Percentiles rank a stretch among this genome's conserved stretches.
Evolutionary conservation across 2,113 vertebrate species (phyloP).

Genomic region (Nothoprocta perdicaria): DNA sequence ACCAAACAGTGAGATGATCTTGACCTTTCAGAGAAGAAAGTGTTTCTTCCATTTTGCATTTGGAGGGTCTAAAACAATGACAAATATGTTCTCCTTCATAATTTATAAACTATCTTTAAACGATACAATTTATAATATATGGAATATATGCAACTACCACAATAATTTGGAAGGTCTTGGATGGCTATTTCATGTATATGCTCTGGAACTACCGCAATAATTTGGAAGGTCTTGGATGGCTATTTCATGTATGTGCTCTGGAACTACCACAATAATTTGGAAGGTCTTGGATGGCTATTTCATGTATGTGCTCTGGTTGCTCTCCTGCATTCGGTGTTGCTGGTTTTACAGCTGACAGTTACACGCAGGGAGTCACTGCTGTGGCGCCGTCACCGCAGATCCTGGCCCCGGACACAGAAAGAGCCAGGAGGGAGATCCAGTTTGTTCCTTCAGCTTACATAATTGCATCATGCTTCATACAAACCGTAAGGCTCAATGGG

Average conservation of each 20-base stretch:
- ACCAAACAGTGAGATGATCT: slow-evolving; percentile 4
- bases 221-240: too few relatives aligned
- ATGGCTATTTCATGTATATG: too few relatives aligned
- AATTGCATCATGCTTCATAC: neutral
- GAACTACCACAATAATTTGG: neutral
- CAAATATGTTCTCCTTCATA: neutral
- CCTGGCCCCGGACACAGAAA: neutral
- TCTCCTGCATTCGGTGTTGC: neutral
- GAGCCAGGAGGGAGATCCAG: neutral
- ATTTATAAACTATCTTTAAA: slow-evolving; percentile 23
- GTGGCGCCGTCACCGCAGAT: neutral
- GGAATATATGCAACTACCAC: neutral
- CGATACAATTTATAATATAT: slow-evolving; percentile 3
- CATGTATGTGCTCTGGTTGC: neutral
- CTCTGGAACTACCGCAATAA: neutral
- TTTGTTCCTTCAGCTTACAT: neutral
- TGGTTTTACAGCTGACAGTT: neutral
- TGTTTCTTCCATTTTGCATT: slow-evolving; percentile 24
- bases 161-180: neutral
- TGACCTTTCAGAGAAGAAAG: slow-evolving; percentile 10
- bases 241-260: too few relatives aligned
- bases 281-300: neutral
- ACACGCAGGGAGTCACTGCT: neutral
- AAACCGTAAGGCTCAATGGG: slow-evolving; percentile 30
- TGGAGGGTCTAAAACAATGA: slow-evolving; percentile 19